These are phyloP conservation scores for Dicyrtoma fusca DNA, from an alignment of 2,888 invertebrate genomes.

Conservation along the genomic window DNA sequence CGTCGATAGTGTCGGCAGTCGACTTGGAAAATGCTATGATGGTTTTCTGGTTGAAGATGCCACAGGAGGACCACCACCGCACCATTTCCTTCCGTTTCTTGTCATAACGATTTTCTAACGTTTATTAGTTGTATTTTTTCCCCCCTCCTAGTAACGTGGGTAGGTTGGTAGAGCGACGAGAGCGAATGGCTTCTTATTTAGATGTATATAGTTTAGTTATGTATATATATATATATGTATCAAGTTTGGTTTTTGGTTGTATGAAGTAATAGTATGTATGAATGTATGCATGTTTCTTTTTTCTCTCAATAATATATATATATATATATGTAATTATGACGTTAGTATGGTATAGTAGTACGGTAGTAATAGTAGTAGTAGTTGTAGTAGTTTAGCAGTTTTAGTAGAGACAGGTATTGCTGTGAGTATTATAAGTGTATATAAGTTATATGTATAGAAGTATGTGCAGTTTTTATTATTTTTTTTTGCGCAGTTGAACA, in stretches of 20 bases:
- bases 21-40: neutral
- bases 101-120: no score
- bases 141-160: no score
- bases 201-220: no score
- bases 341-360: neutral
- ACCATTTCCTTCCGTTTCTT: no score
- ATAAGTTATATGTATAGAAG: conserved; percentile 17
- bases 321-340: neutral
- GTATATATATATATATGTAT: neutral
- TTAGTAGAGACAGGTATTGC: conserved; percentile 40
- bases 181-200: no score
- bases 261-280: no score
- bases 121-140: no score
- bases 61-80: no score
- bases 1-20: no score
- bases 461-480: conserved; percentile 4
- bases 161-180: no score
- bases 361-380: conserved; percentile 21
- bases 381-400: neutral
- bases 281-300: neutral
- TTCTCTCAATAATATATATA: no score
- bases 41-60: no score
- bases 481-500: conserved; percentile 14
- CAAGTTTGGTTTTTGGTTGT: neutral
- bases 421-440: conserved; percentile 47